Evolutionary conservation across 64 coral and sea anemone genomes (phyloP).

Genomic region (Montipora sp.): DNA sequence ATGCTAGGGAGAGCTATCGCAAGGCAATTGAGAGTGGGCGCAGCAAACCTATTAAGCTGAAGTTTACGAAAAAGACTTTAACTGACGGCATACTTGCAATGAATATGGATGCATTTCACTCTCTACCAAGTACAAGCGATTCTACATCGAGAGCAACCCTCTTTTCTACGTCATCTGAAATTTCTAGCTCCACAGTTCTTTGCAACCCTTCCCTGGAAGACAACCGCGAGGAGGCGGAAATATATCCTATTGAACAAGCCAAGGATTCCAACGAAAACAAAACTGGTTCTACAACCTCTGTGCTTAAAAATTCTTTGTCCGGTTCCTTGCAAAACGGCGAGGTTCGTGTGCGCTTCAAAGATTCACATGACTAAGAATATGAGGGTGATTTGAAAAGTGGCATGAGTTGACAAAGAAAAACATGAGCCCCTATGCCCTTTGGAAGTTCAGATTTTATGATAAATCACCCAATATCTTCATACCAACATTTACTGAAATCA

Average conservation of each 20-base stretch:
- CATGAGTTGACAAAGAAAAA: too few relatives aligned
- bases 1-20: conserved; percentile 71
- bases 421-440: neutral
- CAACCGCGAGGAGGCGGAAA: neutral
- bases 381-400: neutral
- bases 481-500: too few relatives aligned
- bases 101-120: conserved; percentile 56
- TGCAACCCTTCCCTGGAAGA: conserved; percentile 16
- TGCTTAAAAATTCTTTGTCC: neutral
- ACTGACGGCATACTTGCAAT: conserved; percentile 49
- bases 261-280: conserved; percentile 12
- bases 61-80: conserved; percentile 40
- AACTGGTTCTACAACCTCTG: neutral
- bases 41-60: conserved; percentile 41
- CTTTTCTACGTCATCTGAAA: neutral
- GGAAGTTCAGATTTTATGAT: neutral
- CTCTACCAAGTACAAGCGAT: neutral
- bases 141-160: neutral
- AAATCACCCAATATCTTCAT: neutral
- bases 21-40: conserved; percentile 74
- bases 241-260: conserved; percentile 19
- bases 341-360: neutral
- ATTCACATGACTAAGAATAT: neutral
- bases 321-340: neutral
- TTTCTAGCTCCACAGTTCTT: conserved; percentile 8